These are phyloP conservation scores for Argynnis bischoffii DNA, from an alignment of 2,888 invertebrate species.

Conservation along the genomic window DNA sequence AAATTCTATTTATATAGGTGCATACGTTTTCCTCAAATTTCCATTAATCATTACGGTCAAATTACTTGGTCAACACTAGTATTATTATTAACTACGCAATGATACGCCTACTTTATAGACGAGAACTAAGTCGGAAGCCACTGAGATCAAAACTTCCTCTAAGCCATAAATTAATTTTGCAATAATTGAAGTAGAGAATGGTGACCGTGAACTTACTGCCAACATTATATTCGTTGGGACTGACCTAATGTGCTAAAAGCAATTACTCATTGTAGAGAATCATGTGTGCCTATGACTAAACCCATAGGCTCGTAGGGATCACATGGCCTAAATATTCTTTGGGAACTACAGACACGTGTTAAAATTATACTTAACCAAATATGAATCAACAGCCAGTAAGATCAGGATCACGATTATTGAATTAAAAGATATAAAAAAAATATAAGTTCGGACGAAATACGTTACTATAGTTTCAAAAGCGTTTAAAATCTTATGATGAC, in stretches of 20 bases:
- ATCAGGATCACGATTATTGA: too few species aligned
- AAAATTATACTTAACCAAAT: slow-evolving; percentile 10
- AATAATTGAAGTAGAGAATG: slow-evolving; percentile 29
- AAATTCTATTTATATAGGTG: too few species aligned
- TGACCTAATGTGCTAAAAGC: slow-evolving; percentile 28
- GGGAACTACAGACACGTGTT: slow-evolving; percentile 6
- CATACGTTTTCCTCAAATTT: too few species aligned
- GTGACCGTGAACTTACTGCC: slow-evolving; percentile 32
- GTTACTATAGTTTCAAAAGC: too few species aligned
- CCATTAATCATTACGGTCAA: too few species aligned
- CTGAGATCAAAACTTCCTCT: slow-evolving; percentile 31
- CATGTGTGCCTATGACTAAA: slow-evolving; percentile 28
- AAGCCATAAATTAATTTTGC: slow-evolving; percentile 37
- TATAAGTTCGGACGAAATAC: too few species aligned
- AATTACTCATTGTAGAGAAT: slow-evolving; percentile 26
- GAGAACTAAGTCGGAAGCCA: slow-evolving; percentile 4
- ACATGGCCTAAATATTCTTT: slow-evolving; percentile 17
- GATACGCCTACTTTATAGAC: background rate
- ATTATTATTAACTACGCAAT: background rate
- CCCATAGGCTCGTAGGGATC: slow-evolving; percentile 17
- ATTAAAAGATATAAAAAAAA: too few species aligned
- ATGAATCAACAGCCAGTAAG: background rate
- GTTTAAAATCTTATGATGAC: too few species aligned
- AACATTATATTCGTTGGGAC: slow-evolving; percentile 18
- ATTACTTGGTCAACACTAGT: too few species aligned